These are phyloP conservation scores for Lithosia quadra DNA, from an alignment of 2,888 invertebrate species.

Conservation along the genomic window DNA sequence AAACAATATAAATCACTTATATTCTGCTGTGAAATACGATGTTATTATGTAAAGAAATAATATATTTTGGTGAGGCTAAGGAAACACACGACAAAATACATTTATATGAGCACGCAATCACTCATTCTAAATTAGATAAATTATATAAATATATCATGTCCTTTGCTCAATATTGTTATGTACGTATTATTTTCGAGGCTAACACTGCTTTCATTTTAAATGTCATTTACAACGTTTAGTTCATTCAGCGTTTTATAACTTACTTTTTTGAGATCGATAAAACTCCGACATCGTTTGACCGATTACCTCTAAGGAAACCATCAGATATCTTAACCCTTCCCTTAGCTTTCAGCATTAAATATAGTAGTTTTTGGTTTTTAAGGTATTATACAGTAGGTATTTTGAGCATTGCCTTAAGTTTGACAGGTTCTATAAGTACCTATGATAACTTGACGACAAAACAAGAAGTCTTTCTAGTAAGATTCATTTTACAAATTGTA, in stretches of 20 bases:
- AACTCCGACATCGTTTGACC: too few species aligned
- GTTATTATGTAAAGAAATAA: constrained; percentile 46
- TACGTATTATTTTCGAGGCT: constrained; percentile 32
- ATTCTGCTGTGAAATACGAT: constrained; percentile 44
- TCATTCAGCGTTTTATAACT: not conserved
- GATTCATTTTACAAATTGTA: too few species aligned
- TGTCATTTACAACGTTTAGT: constrained; percentile 8
- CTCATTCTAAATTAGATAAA: constrained; percentile 51
- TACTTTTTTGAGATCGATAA: too few species aligned
- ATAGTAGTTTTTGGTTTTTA: too few species aligned
- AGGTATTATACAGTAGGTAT: too few species aligned
- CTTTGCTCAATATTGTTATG: constrained; percentile 50
- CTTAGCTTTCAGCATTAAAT: too few species aligned
- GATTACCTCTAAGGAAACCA: too few species aligned
- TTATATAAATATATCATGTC: constrained; percentile 47
- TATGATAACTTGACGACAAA: too few species aligned
- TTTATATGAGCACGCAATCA: constrained; percentile 45
- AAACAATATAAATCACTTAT: constrained; percentile 38
- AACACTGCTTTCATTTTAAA: constrained; percentile 24
- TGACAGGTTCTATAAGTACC: too few species aligned
- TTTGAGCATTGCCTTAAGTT: too few species aligned
- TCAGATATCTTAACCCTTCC: too few species aligned
- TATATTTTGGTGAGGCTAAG: constrained; percentile 50
- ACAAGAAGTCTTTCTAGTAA: too few species aligned
- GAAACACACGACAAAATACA: constrained; percentile 37